Percentiles rank a stretch among this genome's conserved stretches.
phyloP scores from a whole-genome alignment of 2,113 vertebrate genomes.

The Scolopax mira region DNA sequence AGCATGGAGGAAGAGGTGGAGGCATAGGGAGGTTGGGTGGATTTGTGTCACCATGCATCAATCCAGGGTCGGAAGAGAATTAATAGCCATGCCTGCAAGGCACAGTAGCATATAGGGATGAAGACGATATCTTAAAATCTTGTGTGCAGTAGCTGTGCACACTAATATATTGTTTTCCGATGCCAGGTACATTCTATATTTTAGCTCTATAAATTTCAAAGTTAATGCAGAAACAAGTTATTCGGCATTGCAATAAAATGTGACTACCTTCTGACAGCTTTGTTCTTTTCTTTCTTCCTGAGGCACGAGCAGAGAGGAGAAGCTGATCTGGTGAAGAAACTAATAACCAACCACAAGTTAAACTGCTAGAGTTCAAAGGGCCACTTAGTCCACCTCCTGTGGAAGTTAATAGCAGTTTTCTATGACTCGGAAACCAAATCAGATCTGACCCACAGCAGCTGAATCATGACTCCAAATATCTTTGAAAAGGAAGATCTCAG shows the following conservation, averaged over 20 bases:
- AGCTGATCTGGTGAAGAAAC: not conserved
- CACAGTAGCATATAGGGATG: not conserved
- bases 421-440: not conserved
- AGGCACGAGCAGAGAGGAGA: not conserved
- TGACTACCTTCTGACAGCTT: conserved; percentile 29
- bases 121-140: not conserved
- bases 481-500: not conserved
- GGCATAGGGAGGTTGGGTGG: not conserved
- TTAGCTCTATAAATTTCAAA: conserved; percentile 36
- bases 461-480: not conserved
- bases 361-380: not conserved
- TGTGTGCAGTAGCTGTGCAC: not conserved
- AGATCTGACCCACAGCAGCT: not conserved
- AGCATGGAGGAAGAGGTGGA: not conserved
- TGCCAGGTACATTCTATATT: conserved; percentile 30
- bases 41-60: not conserved
- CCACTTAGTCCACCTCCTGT: not conserved
- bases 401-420: not conserved
- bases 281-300: conserved; percentile 5
- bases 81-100: not conserved
- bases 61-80: not conserved
- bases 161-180: conserved; percentile 44
- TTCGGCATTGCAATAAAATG: conserved; percentile 47
- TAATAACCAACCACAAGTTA: not conserved
- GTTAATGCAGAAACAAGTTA: conserved; percentile 54